Percentiles rank a stretch among this genome's conserved stretches.
phyloP scores from a whole-genome alignment of 2,797 vertebrate species.

The Sparus aurata region DNA sequence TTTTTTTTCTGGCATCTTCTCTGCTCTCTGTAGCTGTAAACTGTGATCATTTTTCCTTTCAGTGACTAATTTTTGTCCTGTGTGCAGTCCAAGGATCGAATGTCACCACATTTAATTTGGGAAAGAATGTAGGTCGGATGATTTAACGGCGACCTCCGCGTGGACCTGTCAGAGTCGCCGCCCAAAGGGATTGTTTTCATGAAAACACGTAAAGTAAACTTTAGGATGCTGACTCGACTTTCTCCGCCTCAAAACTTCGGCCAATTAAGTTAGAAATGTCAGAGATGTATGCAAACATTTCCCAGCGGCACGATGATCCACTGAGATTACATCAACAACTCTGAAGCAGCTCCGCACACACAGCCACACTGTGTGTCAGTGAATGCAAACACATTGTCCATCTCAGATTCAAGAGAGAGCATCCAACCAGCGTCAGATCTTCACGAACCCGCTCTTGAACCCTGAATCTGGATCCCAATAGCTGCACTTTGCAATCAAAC shows the following conservation, averaged over 20 bases:
- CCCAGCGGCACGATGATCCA: conserved; percentile 1
- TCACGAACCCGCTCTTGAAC: background rate
- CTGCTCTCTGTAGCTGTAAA: background rate
- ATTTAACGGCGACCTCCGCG: background rate
- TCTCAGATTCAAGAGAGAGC: background rate
- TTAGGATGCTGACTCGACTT: background rate
- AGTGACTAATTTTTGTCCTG: background rate
- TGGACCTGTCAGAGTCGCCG: background rate
- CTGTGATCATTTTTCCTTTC: conserved; percentile 7
- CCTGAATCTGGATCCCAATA: background rate
- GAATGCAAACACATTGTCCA: conserved; percentile 26
- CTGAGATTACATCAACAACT: conserved; percentile 26
- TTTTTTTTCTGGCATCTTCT: background rate
- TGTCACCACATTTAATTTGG: background rate
- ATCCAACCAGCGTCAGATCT: background rate
- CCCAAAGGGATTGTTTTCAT: background rate
- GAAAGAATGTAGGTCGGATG: conserved; percentile 6
- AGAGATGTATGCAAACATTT: conserved; percentile 33
- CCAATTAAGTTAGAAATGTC: background rate
- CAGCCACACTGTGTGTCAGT: background rate
- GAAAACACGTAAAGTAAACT: background rate
- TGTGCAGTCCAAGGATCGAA: background rate
- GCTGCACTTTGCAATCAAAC: background rate
- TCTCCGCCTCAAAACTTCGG: conserved; percentile 7
- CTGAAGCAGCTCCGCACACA: background rate